Evolutionary conservation across 2,888 invertebrate species (phyloP).

Genomic region (Galerucella pusilla): DNA sequence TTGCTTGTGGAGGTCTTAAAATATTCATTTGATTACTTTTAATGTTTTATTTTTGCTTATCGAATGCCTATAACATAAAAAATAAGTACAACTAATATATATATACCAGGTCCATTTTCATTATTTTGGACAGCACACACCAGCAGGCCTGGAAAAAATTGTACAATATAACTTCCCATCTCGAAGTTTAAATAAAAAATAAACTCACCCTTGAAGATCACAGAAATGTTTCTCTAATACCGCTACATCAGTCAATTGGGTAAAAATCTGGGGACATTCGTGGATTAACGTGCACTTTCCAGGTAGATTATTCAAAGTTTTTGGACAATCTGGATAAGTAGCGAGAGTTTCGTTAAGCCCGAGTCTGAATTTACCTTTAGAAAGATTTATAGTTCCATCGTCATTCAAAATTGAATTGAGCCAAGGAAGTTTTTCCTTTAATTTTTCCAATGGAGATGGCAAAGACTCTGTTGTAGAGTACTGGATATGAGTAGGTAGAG

Average conservation of each 20-base stretch:
- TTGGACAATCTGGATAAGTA: slow-evolving; percentile 45
- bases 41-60: neutral
- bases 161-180: neutral
- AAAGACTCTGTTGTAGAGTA: slow-evolving; percentile 2
- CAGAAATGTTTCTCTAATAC: slow-evolving; percentile 52
- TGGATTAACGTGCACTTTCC: slow-evolving; percentile 53
- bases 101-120: neutral
- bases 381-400: slow-evolving; percentile 48
- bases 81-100: slow-evolving; percentile 28
- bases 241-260: slow-evolving; percentile 46
- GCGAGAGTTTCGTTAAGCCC: slow-evolving; percentile 47
- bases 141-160: slow-evolving; percentile 49
- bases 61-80: neutral
- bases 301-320: slow-evolving; percentile 43
- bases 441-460: slow-evolving; percentile 6
- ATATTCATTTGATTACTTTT: neutral
- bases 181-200: neutral
- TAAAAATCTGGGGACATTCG: slow-evolving; percentile 49
- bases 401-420: slow-evolving; percentile 46
- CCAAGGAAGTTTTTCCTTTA: slow-evolving; percentile 49
- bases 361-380: slow-evolving; percentile 49
- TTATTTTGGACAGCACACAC: slow-evolving; percentile 52
- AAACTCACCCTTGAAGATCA: slow-evolving; percentile 51
- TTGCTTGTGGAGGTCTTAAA: neutral
- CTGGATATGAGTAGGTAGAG: neutral